These are phyloP conservation scores for Philaethria dido DNA, from an alignment of 2,888 invertebrate genomes.

Conservation along the genomic window DNA sequence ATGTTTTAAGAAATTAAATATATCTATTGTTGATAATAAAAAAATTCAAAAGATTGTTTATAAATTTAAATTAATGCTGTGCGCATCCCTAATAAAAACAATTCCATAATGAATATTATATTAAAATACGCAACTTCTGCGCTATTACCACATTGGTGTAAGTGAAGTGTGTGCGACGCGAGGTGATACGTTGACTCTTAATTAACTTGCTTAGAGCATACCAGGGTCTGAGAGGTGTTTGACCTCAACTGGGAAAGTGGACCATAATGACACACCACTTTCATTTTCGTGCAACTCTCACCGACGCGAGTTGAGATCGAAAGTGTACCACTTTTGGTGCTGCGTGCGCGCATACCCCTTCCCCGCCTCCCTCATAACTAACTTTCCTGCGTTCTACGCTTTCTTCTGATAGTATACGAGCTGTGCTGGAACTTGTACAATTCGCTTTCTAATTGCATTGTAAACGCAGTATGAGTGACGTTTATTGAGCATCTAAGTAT, in stretches of 20 bases:
- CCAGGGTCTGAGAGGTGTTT: slow-evolving; percentile 65
- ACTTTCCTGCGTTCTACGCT: slow-evolving; percentile 79
- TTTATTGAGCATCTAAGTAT: slow-evolving; percentile 63
- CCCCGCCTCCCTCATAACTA: slow-evolving; percentile 53
- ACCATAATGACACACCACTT: slow-evolving; percentile 84
- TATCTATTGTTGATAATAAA: too few species aligned
- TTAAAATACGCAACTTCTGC: slow-evolving; percentile 27
- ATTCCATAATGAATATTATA: slow-evolving; percentile 15
- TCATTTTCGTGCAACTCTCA: slow-evolving; percentile 86
- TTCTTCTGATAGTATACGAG: slow-evolving; percentile 68
- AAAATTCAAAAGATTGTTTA: neutral
- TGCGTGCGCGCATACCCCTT: slow-evolving; percentile 74
- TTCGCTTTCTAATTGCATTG: slow-evolving; percentile 83
- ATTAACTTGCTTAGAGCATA: slow-evolving; percentile 65
- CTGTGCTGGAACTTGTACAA: slow-evolving; percentile 71
- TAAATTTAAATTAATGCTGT: neutral
- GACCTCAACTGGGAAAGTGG: slow-evolving; percentile 80
- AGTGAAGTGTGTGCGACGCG: slow-evolving; percentile 23
- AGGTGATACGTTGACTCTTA: slow-evolving; percentile 55
- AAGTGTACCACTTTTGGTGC: slow-evolving; percentile 80
- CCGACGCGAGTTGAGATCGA: slow-evolving; percentile 78
- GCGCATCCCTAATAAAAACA: neutral
- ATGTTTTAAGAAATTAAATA: neutral
- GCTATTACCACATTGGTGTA: slow-evolving; percentile 33
- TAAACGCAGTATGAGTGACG: slow-evolving; percentile 69